phyloP scores from a whole-genome alignment of 2,888 invertebrate genomes.

The Zygaena filipendulae region DNA sequence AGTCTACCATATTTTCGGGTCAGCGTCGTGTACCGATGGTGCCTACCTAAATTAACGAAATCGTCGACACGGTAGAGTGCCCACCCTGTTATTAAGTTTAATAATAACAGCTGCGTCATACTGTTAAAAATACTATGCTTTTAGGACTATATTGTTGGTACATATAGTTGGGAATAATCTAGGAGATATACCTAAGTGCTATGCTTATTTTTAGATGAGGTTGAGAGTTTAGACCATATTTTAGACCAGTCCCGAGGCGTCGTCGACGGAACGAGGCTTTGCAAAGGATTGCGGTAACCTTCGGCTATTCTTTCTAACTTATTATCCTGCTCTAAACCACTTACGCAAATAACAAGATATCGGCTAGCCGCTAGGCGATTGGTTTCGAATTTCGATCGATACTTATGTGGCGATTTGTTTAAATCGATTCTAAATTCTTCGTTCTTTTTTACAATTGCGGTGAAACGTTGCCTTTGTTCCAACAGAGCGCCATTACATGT shows the following conservation, averaged over 20 bases:
- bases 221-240: slow-evolving; percentile 31
- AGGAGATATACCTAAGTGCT: too few species aligned
- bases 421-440: too few species aligned
- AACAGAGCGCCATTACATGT: too few species aligned
- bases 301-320: slow-evolving; percentile 33
- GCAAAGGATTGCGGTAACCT: slow-evolving; percentile 31
- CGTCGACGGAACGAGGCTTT: slow-evolving; percentile 25
- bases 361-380: slow-evolving; percentile 5
- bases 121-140: slow-evolving; percentile 9
- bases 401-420: slow-evolving; percentile 10
- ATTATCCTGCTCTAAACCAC: slow-evolving; percentile 34
- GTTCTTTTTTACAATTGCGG: slow-evolving; percentile 3
- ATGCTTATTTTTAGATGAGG: too few species aligned
- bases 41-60: slow-evolving; percentile 18
- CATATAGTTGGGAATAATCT: too few species aligned
- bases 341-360: slow-evolving; percentile 42
- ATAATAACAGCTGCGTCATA: slow-evolving; percentile 14
- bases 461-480: too few species aligned
- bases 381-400: background rate
- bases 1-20: too few species aligned
- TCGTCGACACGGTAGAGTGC: slow-evolving; percentile 24
- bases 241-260: slow-evolving; percentile 35
- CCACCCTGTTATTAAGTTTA: slow-evolving; percentile 25
- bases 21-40: too few species aligned
- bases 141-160: too few species aligned